Base-by-base conservation (phyloP, 2,797 vertebrate genomes). In the Austrolebias charrua region DNA sequence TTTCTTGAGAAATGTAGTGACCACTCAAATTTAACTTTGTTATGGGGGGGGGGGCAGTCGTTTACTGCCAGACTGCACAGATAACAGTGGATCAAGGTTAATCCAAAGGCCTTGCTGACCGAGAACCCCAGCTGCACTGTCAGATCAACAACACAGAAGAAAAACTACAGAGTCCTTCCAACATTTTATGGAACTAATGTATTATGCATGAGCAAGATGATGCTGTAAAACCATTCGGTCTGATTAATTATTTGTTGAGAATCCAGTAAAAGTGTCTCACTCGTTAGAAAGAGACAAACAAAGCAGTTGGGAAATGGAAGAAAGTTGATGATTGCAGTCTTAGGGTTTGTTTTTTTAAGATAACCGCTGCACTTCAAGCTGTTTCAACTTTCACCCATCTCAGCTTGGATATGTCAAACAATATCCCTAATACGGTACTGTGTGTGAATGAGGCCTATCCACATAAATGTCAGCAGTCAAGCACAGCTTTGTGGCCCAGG, bases 201-300 rank as follows among this genome's bases (percentile, higher is more conserved):
- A 80, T 83, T 84, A 89, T 86, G 72, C 63, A 86, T 69, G 70
- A 80, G 86, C 53, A 83, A 86, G 45, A 69, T 63, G 80, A 88
- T 4, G 1, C 81, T 49, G 11, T 40, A 40, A 48, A 55, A 63
- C 49, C 71, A 70, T 80, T 79, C 76, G 48, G 66, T 68, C 60
- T 46, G 48, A 86, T 92, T 38, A 82, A 88, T 86, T 71, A 90
- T 86, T 89, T 87, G 77, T 71, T 68, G 62, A 62, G 46, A 33
- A 77, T 63, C 38, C n/a, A 15, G 62, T 14, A n/a, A 51, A 62
- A 56, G 54, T 64, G 24, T 59, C 61, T 76, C 57, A 14, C 38
- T 67, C 7, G 54, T 18, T 13, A 52, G 40, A 35, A 54, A 28
- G 61, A 76, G 69, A 49, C 64, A 40, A 80, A 33, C 61, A 60